phyloP scores from a whole-genome alignment of 2,888 invertebrate species.

The Lochmaea crataegi region DNA sequence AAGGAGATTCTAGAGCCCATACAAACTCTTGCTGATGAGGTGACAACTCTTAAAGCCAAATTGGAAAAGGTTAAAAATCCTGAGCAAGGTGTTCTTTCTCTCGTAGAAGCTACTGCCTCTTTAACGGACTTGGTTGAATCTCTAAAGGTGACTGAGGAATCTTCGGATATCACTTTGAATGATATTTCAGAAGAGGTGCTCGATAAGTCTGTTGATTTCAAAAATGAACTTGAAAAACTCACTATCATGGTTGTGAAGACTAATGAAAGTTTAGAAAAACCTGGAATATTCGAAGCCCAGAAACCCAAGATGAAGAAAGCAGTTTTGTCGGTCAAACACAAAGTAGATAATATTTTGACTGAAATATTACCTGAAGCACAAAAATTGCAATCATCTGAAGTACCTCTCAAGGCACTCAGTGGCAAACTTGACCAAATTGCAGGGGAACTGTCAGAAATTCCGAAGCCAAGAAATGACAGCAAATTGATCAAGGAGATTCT shows the following conservation, averaged over 20 bases:
- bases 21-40: slow-evolving; percentile 27
- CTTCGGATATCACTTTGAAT: neutral
- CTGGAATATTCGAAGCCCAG: neutral
- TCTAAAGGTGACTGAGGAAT: neutral
- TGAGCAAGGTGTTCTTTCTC: slow-evolving; percentile 19
- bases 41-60: slow-evolving; percentile 19
- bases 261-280: neutral
- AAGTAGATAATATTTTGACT: neutral
- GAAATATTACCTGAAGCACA: no score
- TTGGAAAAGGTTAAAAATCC: slow-evolving; percentile 36
- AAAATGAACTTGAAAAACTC: neutral
- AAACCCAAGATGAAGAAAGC: slow-evolving; percentile 35
- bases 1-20: slow-evolving; percentile 30
- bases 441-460: no score
- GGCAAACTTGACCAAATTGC: no score
- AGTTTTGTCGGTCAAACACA: slow-evolving; percentile 2
- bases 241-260: neutral
- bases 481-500: no score
- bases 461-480: no score
- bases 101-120: slow-evolving; percentile 10
- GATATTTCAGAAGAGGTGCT: neutral
- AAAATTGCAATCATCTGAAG: no score
- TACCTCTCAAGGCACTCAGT: no score
- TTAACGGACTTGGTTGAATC: slow-evolving; percentile 8
- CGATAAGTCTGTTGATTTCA: neutral